Evolutionary conservation across 2,797 vertebrate genomes (phyloP).

Genomic region (Epinephelus coioides): DNA sequence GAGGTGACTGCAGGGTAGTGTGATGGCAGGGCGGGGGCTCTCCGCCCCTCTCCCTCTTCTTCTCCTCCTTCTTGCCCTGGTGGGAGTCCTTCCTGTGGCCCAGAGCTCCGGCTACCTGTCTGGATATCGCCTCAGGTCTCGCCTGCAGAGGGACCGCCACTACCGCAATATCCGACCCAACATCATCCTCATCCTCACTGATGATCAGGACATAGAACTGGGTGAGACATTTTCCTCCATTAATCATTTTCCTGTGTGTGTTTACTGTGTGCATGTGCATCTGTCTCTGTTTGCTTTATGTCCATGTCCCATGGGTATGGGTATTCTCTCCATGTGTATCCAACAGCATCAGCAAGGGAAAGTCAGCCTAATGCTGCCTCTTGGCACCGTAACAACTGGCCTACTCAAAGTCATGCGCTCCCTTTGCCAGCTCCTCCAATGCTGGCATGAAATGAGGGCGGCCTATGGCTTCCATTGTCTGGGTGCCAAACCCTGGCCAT

Average conservation of each 20-base stretch:
- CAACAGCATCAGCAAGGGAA: slow-evolving; percentile 65
- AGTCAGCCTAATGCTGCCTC: slow-evolving; percentile 73
- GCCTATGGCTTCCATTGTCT: slow-evolving; percentile 80
- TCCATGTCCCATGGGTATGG: slow-evolving; percentile 42
- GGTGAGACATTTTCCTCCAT: slow-evolving; percentile 83
- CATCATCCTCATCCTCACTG: slow-evolving; percentile 97
- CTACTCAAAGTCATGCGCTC: slow-evolving; percentile 77
- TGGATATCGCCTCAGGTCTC: slow-evolving; percentile 89
- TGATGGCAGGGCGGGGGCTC: slow-evolving; percentile 87
- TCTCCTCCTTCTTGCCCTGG: slow-evolving; percentile 80
- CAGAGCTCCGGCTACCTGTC: slow-evolving; percentile 89
- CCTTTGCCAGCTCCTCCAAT: slow-evolving; percentile 70
- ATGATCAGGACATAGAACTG: slow-evolving; percentile 98
- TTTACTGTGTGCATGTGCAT: slow-evolving; percentile 37
- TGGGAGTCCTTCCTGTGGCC: slow-evolving; percentile 75
- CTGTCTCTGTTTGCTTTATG: slow-evolving; percentile 53
- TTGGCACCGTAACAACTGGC: slow-evolving; percentile 77
- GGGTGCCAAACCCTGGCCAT: slow-evolving; percentile 81
- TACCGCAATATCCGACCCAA: slow-evolving; percentile 95
- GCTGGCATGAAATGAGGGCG: slow-evolving; percentile 78
- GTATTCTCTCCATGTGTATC: slow-evolving; percentile 67
- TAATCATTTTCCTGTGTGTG: slow-evolving; percentile 19
- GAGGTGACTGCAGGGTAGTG: slow-evolving; percentile 60
- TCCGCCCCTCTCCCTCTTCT: slow-evolving; percentile 74
- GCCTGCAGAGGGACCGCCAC: slow-evolving; percentile 93